phyloP scores from a whole-genome alignment of 2,113 vertebrate species.

The Azemiops feae region DNA sequence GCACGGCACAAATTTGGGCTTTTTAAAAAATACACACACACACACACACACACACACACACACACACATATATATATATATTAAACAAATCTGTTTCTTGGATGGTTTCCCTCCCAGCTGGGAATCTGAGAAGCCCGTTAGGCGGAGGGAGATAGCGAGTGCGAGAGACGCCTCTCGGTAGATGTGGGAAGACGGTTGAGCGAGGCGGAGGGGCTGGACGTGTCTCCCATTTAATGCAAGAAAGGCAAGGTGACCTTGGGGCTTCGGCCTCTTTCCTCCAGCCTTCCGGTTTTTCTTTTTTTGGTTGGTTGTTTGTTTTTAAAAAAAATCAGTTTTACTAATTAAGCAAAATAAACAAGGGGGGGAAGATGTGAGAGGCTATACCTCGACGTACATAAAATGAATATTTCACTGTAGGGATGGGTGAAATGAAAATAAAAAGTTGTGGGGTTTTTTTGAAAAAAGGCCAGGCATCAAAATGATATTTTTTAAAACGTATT shows the following conservation, averaged over 20 bases:
- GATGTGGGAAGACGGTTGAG: not conserved
- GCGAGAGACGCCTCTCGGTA: not conserved
- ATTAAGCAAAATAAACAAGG: not conserved
- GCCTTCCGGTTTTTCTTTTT: not conserved
- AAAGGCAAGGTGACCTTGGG: not conserved
- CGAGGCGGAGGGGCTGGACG: not conserved
- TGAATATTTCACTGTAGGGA: not conserved
- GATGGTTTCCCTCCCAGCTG: not conserved
- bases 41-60: too few relatives aligned
- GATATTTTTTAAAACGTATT: not conserved
- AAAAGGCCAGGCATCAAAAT: not conserved
- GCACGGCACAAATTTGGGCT: not conserved
- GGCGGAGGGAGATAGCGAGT: not conserved
- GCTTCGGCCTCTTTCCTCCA: not conserved
- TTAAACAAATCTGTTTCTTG: not conserved
- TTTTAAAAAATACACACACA: too few relatives aligned
- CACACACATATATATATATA: too few relatives aligned
- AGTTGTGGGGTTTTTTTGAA: not conserved
- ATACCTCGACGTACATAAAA: not conserved
- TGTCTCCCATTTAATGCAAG: not conserved
- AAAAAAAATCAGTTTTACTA: not conserved
- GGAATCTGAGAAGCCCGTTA: not conserved
- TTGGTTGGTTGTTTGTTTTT: accelerated
- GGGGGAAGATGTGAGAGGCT: not conserved
- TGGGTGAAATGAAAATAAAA: not conserved